A percentile compares a stretch with the other conserved stretches of the same genome.
Evolutionary conservation across 2,888 invertebrate genomes (phyloP).

Genomic region (Caenorhabditis wallacei): DNA sequence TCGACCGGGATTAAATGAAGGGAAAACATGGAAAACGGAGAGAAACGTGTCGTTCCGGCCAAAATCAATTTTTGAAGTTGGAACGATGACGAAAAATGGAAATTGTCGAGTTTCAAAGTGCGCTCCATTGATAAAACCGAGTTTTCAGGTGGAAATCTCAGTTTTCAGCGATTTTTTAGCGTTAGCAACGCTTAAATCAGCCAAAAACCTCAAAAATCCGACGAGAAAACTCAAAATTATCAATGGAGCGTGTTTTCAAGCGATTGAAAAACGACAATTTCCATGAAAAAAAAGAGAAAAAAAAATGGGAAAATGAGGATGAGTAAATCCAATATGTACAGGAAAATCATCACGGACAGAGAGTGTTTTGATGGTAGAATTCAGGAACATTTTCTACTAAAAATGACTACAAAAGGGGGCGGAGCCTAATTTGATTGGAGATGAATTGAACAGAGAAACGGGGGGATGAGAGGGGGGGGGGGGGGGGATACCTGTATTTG

Average conservation of each 20-base stretch:
- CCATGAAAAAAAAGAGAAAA: background rate
- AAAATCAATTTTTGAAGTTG: constrained; percentile 62
- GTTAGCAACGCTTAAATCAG: too few relatives aligned
- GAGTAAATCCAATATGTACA: constrained; percentile 59
- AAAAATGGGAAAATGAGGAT: constrained; percentile 2
- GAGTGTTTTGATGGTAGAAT: background rate
- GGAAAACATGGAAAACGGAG: background rate
- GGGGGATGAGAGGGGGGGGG: background rate
- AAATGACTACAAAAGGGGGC: background rate
- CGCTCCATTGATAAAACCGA: background rate
- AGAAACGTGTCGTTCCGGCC: constrained; percentile 35
- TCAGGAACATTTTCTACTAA: background rate
- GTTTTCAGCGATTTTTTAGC: too few relatives aligned
- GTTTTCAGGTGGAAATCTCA: background rate
- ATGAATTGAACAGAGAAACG: background rate
- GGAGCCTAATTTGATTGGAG: constrained; percentile 12
- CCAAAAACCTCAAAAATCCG: too few relatives aligned
- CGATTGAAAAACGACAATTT: constrained; percentile 3
- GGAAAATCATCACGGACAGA: constrained; percentile 57
- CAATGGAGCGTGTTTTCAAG: background rate
- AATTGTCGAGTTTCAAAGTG: constrained; percentile 15
- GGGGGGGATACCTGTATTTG: constrained; percentile 17
- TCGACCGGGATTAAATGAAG: background rate
- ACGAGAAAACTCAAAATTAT: background rate
- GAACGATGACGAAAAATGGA: constrained; percentile 2